Base-by-base conservation (phyloP, 2,113 vertebrate genomes). In the Syngnathus scovelli region DNA sequence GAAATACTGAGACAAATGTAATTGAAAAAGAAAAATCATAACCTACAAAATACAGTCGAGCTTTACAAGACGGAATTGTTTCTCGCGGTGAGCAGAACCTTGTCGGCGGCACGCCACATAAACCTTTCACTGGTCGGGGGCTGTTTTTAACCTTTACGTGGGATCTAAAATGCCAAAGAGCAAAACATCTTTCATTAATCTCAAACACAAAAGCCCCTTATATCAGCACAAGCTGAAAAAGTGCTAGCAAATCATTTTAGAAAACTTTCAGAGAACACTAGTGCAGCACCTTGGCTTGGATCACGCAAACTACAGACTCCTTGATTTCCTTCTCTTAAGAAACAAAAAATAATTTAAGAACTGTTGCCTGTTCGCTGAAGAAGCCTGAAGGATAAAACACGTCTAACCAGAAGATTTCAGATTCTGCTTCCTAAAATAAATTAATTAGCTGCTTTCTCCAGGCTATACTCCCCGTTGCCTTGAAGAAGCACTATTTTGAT, bases 341-440 rank as follows among this genome's bases (percentile, higher is more conserved):
- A 43, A 43, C 6, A 9, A 41, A 41, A 41, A 41, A 9, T 0
- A 33, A 3, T 3, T 33, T 8, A 41, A 43, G 11, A 43, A 85
- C 80, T 71, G 74, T 72, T 78, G 79, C 89, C 81, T 48, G 52
- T 72, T 81, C 86, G 78, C 74, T 78, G 81, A 82, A 79, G 79
- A 83, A 79, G 80, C 86, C 78, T 80, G 82, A 78, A 84, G 87
- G 79, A 90, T 89, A 88, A 89, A 83, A 90, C 85, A 77, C 88
- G 85, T 88, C 89, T 88, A 70, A 86, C 76, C 84, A 75, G 77
- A 87, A 86, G 83, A 86, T 83, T 84, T 83, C 84, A 75, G 76
- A 83, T 89, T 85, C 79, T 74, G 83, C 71, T 83, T 83, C 89
- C 79, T 81, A 86, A 89, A 92, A 91, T 90, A 90, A 89, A 89